Percentiles rank a stretch among this genome's conserved stretches.
Conservation (phyloP, 2,113 vertebrate genomes). For the Marmota flaviventris region DNA sequence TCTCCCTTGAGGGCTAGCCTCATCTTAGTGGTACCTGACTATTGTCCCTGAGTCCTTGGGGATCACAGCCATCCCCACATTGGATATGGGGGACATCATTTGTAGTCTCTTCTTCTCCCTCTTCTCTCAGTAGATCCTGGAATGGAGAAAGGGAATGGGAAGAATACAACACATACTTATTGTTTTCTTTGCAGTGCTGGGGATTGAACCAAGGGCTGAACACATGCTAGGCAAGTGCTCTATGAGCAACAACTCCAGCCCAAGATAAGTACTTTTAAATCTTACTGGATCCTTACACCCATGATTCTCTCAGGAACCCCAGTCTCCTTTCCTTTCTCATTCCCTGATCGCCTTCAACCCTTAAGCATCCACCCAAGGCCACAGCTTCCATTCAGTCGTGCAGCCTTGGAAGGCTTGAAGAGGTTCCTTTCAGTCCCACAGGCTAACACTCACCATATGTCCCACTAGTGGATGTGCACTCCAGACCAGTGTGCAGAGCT, state of each 20-base stretch:
- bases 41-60: conserved; percentile 81
- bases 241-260: background rate
- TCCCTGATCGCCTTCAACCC: background rate
- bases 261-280: background rate
- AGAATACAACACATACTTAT: background rate
- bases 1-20: background rate
- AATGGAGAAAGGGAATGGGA: background rate
- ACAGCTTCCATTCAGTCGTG: background rate
- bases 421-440: background rate
- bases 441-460: conserved; percentile 80
- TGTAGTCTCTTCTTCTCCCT: conserved; percentile 46
- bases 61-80: conserved; percentile 86
- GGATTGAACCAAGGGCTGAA: background rate
- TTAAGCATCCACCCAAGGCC: background rate
- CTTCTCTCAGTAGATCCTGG: conserved; percentile 76
- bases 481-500: conserved; percentile 75
- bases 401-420: background rate
- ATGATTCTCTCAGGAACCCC: background rate
- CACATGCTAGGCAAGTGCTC: background rate
- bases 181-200: background rate
- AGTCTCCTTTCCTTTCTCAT: background rate
- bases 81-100: conserved; percentile 77
- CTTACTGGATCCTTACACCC: background rate
- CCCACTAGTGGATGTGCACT: background rate
- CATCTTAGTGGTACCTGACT: conserved; percentile 81